Evolutionary conservation across 2,113 vertebrate genomes (phyloP).

Genomic region (Hystrix brachyura): DNA sequence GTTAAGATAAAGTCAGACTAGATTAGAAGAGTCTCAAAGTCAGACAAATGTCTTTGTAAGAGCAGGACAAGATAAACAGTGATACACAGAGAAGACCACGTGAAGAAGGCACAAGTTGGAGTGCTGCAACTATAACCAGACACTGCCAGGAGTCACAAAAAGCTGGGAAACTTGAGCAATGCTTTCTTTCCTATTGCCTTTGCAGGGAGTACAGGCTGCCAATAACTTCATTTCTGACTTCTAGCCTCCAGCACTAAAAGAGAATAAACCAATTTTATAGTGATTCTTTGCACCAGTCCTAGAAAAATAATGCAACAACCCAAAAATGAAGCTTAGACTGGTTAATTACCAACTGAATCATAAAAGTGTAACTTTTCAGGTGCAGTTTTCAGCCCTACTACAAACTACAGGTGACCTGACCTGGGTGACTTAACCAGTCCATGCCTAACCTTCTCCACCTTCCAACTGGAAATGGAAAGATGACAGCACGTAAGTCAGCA

Average conservation of each 20-base stretch:
- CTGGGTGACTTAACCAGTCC: background rate
- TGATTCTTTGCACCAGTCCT: background rate
- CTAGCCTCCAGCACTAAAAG: background rate
- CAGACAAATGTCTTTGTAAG: background rate
- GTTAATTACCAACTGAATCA: constrained; percentile 16
- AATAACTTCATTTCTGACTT: background rate
- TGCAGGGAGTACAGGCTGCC: background rate
- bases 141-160: background rate
- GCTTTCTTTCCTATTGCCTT: background rate
- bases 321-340: background rate
- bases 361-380: background rate
- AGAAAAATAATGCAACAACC: background rate
- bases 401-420: background rate
- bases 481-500: background rate
- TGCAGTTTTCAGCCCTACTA: background rate
- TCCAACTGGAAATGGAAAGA: background rate
- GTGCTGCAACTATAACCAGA: background rate
- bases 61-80: background rate
- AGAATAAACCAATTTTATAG: background rate
- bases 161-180: background rate
- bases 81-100: background rate
- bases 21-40: background rate
- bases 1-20: background rate
- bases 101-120: background rate
- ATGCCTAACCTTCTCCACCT: background rate